Conservation (phyloP, 1,140 invertebrate genomes). For the Drosophila hydei region DNA sequence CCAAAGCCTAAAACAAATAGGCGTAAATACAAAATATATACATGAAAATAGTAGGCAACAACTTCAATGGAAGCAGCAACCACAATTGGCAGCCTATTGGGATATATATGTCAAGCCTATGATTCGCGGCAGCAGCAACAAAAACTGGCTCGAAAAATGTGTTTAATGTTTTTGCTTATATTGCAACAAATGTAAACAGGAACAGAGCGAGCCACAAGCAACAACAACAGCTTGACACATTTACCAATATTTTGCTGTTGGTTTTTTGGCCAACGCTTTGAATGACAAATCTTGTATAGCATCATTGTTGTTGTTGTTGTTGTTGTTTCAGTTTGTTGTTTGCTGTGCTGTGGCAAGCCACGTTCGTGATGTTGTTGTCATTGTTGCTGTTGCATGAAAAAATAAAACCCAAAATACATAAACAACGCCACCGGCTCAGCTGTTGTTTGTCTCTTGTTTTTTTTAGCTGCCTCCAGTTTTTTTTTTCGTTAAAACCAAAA, state of each 20-base stretch:
- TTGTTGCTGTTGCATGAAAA: constrained; percentile 57
- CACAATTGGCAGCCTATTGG: constrained; percentile 17
- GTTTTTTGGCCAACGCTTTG: constrained; percentile 32
- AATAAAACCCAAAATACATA: constrained; percentile 49
- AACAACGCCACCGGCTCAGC: constrained; percentile 56
- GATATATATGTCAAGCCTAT: constrained; percentile 70
- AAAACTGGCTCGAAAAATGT: constrained; percentile 58
- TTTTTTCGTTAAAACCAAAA: constrained; percentile 28
- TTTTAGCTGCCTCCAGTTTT: not conserved
- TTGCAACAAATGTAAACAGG: constrained; percentile 78
- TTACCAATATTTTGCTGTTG: constrained; percentile 67
- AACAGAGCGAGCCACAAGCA: constrained; percentile 53
- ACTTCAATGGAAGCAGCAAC: not conserved
- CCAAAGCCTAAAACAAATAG: constrained; percentile 3
- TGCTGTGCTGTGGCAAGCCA: constrained; percentile 34
- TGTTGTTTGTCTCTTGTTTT: constrained; percentile 31
- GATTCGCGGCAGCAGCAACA: constrained; percentile 30
- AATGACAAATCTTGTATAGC: constrained; percentile 71
- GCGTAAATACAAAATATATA: constrained; percentile 24
- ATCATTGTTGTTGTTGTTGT: constrained; percentile 32
- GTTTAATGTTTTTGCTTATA: constrained; percentile 55
- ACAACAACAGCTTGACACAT: constrained; percentile 54
- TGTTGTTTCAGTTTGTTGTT: constrained; percentile 5
- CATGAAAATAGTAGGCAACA: constrained; percentile 30
- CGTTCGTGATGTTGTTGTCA: constrained; percentile 31